Evolutionary conservation across 2,797 vertebrate species (phyloP).

Genomic region (Natrix natrix): DNA sequence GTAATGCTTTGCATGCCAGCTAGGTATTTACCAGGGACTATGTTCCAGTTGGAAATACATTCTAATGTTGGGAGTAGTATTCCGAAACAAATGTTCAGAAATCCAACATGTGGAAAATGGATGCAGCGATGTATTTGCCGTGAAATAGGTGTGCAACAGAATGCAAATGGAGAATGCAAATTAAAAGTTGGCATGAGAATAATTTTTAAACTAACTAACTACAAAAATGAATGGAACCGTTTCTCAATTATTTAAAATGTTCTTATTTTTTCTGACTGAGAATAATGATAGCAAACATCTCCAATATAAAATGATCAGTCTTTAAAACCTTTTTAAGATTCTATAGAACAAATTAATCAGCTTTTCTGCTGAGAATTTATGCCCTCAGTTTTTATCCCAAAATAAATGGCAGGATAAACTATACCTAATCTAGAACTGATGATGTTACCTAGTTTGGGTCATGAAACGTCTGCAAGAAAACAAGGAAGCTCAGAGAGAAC

Average conservation of each 20-base stretch:
- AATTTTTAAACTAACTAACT: background rate
- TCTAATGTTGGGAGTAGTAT: background rate
- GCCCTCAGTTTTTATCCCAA: too few species aligned
- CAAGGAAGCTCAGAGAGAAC: too few species aligned
- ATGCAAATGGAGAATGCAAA: background rate
- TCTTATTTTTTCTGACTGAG: background rate
- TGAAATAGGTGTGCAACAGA: background rate
- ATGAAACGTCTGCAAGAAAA: too few species aligned
- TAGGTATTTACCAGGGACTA: background rate
- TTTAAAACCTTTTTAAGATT: background rate
- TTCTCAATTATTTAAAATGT: background rate
- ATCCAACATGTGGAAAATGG: background rate
- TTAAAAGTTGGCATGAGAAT: background rate
- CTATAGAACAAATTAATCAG: background rate
- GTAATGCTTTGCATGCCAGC: background rate
- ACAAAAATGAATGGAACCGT: background rate
- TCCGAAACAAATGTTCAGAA: background rate
- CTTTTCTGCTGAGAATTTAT: too few species aligned
- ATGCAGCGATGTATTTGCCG: background rate
- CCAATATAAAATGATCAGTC: background rate
- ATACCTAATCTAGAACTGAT: too few species aligned
- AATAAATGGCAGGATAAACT: too few species aligned
- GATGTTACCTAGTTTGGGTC: too few species aligned
- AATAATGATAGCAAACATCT: background rate
- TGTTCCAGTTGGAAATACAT: background rate